A percentile compares a stretch with the other conserved stretches of the same genome.
phyloP scores from a whole-genome alignment of 2,113 vertebrate genomes.

The human region DNA sequence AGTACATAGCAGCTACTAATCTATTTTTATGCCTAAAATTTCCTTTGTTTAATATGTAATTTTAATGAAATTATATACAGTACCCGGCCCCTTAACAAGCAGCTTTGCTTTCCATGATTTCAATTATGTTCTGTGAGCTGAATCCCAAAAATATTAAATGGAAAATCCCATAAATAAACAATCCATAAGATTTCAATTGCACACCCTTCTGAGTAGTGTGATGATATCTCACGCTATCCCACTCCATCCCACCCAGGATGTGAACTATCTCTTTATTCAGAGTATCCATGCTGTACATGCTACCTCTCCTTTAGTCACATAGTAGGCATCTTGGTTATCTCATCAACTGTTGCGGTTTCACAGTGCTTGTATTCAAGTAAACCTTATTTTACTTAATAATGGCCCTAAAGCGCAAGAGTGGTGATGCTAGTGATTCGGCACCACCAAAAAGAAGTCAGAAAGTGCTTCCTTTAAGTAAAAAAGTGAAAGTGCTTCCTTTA shows the following conservation, averaged over 20 bases:
- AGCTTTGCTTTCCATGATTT: neutral
- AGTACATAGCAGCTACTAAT: neutral
- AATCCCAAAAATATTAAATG: neutral
- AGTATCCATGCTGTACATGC: neutral
- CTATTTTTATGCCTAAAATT: neutral
- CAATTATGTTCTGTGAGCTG: neutral
- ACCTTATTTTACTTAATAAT: neutral
- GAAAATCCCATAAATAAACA: neutral
- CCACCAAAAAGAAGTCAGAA: neutral
- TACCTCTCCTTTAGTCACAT: neutral
- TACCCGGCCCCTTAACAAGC: neutral
- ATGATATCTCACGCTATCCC: neutral
- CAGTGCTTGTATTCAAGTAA: neutral
- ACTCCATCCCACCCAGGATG: neutral
- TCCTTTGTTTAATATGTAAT: neutral
- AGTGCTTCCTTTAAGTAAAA: neutral
- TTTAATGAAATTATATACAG: neutral
- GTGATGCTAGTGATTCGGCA: neutral
- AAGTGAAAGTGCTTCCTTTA: neutral
- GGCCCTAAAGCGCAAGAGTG: neutral
- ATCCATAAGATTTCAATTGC: neutral
- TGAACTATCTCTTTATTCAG: neutral
- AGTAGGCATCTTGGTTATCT: neutral
- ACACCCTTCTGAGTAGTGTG: neutral
- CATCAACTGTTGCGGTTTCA: neutral